Conservation (phyloP, 1,140 invertebrate genomes). For the Drosophila insularis region DNA sequence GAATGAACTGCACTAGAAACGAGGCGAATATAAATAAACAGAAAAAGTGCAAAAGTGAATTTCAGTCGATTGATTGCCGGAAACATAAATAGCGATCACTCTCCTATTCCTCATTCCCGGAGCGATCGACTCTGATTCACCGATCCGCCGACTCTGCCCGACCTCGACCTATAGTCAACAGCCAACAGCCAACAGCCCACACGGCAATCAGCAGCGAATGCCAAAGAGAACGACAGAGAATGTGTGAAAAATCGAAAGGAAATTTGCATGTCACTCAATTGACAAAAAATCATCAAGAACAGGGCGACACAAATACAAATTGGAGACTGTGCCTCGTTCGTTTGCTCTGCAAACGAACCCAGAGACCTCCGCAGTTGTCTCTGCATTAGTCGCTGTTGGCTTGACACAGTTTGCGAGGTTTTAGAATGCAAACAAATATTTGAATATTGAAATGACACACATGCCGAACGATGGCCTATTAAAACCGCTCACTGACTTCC, state of each 20-base stretch:
- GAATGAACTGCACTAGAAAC: neutral
- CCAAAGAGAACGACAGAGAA: constrained; percentile 37
- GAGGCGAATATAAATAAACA: neutral
- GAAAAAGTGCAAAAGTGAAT: constrained; percentile 43
- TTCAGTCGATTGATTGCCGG: constrained; percentile 68
- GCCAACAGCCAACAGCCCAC: constrained; percentile 36
- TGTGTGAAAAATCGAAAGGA: constrained; percentile 77
- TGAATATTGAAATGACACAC: constrained; percentile 68
- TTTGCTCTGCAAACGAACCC: constrained; percentile 49
- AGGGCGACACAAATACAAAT: constrained; percentile 48
- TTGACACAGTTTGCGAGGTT: constrained; percentile 55
- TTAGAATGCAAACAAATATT: constrained; percentile 67
- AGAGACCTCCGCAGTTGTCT: constrained; percentile 12
- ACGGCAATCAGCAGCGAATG: constrained; percentile 49
- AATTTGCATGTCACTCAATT: constrained; percentile 76
- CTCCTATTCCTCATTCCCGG: constrained; percentile 32
- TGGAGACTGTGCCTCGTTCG: constrained; percentile 36
- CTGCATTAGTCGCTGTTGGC: constrained; percentile 47
- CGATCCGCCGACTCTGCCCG: constrained; percentile 15
- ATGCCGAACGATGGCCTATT: constrained; percentile 47
- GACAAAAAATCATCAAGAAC: constrained; percentile 43
- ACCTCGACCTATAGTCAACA: constrained; percentile 45
- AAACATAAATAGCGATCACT: constrained; percentile 66
- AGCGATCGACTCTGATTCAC: neutral
- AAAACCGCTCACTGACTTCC: constrained; percentile 50